Evolutionary conservation across 2,888 invertebrate genomes (phyloP).

Genomic region (Hypomecis punctinalis): DNA sequence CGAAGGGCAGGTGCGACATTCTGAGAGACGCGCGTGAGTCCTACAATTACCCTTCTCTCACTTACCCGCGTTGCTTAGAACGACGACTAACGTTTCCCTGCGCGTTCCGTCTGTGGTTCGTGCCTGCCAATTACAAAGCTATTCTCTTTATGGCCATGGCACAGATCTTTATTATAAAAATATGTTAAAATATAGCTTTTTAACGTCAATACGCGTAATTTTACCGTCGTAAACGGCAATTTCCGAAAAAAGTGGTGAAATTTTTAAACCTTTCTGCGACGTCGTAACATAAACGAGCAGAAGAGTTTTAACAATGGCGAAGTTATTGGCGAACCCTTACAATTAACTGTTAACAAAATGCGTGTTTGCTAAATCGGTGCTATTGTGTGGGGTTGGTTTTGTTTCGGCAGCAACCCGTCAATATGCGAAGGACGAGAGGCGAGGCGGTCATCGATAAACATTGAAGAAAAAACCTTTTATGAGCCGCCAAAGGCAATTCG

Average conservation of each 20-base stretch:
- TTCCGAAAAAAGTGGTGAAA: constrained; percentile 40
- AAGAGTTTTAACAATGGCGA: constrained; percentile 65
- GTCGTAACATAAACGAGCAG: constrained; percentile 60
- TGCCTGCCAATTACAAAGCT: constrained; percentile 24
- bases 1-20: constrained; percentile 66
- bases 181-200: constrained; percentile 34
- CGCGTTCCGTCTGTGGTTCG: constrained; percentile 12
- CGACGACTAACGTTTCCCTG: constrained; percentile 9
- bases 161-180: constrained; percentile 28
- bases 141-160: constrained; percentile 21
- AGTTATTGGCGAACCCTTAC: constrained; percentile 77
- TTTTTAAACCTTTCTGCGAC: constrained; percentile 54
- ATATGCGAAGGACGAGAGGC: constrained; percentile 55
- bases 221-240: constrained; percentile 38
- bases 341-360: constrained; percentile 72
- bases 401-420: constrained; percentile 63
- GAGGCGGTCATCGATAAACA: constrained; percentile 56
- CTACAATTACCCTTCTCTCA: constrained; percentile 30
- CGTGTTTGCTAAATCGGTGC: constrained; percentile 64
- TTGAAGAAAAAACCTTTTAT: constrained; percentile 63
- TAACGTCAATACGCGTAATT: constrained; percentile 40
- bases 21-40: constrained; percentile 42
- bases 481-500: constrained; percentile 72
- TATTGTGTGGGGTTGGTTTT: constrained; percentile 62
- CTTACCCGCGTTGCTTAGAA: constrained; percentile 13